These are phyloP conservation scores for Ciconia maguari DNA, from an alignment of 2,113 vertebrate species.

Conservation along the genomic window DNA sequence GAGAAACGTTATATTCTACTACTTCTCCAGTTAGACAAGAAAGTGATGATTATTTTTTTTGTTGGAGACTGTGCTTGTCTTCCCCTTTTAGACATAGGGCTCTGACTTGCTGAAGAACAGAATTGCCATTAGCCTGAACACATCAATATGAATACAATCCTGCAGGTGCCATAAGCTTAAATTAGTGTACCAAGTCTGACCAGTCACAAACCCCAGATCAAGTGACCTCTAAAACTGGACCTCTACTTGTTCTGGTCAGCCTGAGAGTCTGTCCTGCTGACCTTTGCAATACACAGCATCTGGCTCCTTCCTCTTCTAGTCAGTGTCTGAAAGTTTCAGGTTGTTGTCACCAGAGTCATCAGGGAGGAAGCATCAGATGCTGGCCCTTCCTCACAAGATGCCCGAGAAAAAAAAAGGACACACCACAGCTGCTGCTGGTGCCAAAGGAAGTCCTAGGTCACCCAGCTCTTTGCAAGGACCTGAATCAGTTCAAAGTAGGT, in stretches of 20 bases:
- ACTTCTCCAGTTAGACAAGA: not conserved
- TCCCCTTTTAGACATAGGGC: not conserved
- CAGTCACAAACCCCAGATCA: not conserved
- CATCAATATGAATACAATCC: not conserved
- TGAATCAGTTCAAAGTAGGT: not conserved
- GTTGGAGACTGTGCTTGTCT: not conserved
- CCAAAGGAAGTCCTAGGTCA: not conserved
- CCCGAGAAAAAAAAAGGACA: not conserved
- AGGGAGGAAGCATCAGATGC: not conserved
- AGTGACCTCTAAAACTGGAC: not conserved
- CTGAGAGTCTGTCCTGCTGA: not conserved
- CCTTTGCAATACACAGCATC: not conserved
- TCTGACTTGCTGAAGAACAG: not conserved
- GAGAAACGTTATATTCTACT: not conserved
- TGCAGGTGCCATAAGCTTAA: not conserved
- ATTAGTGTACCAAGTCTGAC: not conserved
- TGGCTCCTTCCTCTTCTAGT: not conserved
- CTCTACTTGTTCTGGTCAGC: not conserved
- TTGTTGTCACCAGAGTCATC: not conserved
- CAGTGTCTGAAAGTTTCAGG: not conserved
- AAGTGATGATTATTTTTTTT: not conserved
- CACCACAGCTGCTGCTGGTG: not conserved
- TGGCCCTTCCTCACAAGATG: not conserved
- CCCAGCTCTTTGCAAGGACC: not conserved
- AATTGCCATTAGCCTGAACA: not conserved